Evolutionary conservation across 2,888 invertebrate species (phyloP), one percentile per base, ranked within the genome.

Genomic region (Autographa gamma): DNA sequence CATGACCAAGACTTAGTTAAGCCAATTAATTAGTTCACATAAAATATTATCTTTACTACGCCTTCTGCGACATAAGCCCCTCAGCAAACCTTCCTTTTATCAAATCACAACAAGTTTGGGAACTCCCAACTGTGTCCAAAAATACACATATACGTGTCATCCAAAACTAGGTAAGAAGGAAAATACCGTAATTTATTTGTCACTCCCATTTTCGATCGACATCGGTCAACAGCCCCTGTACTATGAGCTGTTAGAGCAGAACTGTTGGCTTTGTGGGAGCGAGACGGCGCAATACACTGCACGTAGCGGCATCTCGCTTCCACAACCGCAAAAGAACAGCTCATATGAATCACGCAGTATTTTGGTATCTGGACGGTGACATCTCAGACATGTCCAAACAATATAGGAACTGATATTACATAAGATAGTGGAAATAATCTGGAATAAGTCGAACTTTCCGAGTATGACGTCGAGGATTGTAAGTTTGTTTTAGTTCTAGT

Each of bases 401-500:
- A 43, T 16, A 16, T 43, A 54, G 19, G 54, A 19, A 19, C 54
- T 34, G 18, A 52, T 65, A 25, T 73, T 16, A 48, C 32, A 18
- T 14, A 58, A 54, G 38, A 63, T 63, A 58, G 19, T 16, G 18
- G 25, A 11, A 56, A 63, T 48, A 19, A 60, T 59, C 54, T 48
- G 79, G 62, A 63, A 75, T 56, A 72, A 54, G 13, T 58, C 25
- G 14, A 66, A 64, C 41, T 67, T 58, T 32, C 38, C 4, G 65
- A 77, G 43, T 71, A 56, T 34, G 52, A 64, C 64, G 19, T 66
- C 60, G 54, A 56, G 60, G 64, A 77, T 81, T 56, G 71, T 71
- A 78, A 74, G 75, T 78, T 74, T 78, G 60, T 43, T 11, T 66
- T 43, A 71, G 60, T 59, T 65, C 60, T 71, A 74, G 67, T 70